Base-by-base conservation (phyloP, 2,888 invertebrate genomes). In the Acholoe squamosa region DNA sequence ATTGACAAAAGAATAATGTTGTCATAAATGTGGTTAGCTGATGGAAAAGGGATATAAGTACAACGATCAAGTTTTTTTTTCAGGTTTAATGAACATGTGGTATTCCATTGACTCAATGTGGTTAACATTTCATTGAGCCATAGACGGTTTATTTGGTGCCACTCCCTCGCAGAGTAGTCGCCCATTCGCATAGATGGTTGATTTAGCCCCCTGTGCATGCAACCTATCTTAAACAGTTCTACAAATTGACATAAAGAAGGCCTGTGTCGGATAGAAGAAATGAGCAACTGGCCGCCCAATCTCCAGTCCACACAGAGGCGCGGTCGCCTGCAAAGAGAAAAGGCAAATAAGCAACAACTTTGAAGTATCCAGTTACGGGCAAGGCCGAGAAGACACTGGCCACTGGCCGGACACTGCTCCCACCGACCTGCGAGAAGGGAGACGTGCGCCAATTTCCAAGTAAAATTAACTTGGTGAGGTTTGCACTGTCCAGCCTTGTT, bases 301-400 rank as follows among this genome's bases (percentile, higher is more conserved):
- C 84, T 43, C 51, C 22, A 51, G 51, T 34, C 84, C 84, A 84
- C 43, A 84, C 84, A 84, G 84, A 0, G 19, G 51, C n/a, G 33
- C 14, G 34, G 33, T 12, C 84, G 34, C 43, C 3, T 31, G 84
- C 51, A 84, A 84, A 84, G 84, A 34, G 84, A 84, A 84, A 84
- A 84, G 84, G 84, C 43, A 84, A 84, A 84, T 84, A 84, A 84
- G 84, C 84, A 84, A 84, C 84, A 84, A 84, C 84, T 51, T 51
- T 51, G 43, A 84, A 5, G 43, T 84, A 84, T 84, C 84, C 51
- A 51, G 84, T 84, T 34, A 51, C 84, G 77, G 77, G 31, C 43
- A 25, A n/a, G 25, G n/a, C 25, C 14, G 3, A 71, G 14, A 71
- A 22, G 71, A 14, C 25, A 71, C 71, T 28, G 71, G 3, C 71